A percentile compares a stretch with the other conserved stretches of the same genome.
Evolutionary conservation across 92 coral and sea anemone species (phyloP).

Genomic region (Porites cylindrica): DNA sequence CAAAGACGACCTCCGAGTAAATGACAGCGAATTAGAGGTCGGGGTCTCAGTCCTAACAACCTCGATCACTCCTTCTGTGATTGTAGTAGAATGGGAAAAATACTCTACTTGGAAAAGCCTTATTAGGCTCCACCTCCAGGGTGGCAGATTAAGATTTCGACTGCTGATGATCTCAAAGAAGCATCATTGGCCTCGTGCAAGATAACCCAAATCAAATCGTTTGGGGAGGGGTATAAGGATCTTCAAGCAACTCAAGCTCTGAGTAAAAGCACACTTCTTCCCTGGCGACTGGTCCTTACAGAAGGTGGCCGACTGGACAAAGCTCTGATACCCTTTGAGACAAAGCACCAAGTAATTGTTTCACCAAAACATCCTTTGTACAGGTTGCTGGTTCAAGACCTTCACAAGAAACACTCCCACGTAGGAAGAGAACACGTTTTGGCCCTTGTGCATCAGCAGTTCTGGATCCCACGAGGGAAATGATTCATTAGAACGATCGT

Average conservation of each 20-base stretch:
- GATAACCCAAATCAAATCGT: slow-evolving; percentile 15
- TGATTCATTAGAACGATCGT: too few relatives aligned
- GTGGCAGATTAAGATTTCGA: background rate
- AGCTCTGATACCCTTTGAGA: slow-evolving; percentile 1
- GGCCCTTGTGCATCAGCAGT: slow-evolving; percentile 30
- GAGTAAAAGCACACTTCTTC: slow-evolving; percentile 5
- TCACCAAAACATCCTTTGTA: background rate
- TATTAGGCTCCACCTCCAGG: background rate
- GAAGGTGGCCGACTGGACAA: slow-evolving; percentile 25
- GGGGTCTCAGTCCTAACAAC: background rate
- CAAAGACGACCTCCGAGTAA: background rate
- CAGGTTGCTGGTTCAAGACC: slow-evolving; percentile 17
- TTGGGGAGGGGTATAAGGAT: background rate
- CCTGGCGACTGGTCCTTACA: slow-evolving; percentile 4
- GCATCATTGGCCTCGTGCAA: slow-evolving; percentile 1
- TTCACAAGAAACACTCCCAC: slow-evolving; percentile 25
- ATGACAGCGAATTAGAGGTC: background rate
- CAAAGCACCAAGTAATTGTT: slow-evolving; percentile 38
- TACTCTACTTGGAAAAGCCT: slow-evolving; percentile 6
- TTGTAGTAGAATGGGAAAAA: background rate
- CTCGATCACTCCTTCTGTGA: background rate
- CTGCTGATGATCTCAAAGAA: background rate
- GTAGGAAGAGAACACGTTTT: background rate
- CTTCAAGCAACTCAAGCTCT: background rate
- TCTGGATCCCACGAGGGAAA: too few relatives aligned